A percentile compares a stretch with the other conserved stretches of the same genome.
phyloP scores from a whole-genome alignment of 64 coral and sea anemone genomes.

The Stichodactyla mertensii region DNA sequence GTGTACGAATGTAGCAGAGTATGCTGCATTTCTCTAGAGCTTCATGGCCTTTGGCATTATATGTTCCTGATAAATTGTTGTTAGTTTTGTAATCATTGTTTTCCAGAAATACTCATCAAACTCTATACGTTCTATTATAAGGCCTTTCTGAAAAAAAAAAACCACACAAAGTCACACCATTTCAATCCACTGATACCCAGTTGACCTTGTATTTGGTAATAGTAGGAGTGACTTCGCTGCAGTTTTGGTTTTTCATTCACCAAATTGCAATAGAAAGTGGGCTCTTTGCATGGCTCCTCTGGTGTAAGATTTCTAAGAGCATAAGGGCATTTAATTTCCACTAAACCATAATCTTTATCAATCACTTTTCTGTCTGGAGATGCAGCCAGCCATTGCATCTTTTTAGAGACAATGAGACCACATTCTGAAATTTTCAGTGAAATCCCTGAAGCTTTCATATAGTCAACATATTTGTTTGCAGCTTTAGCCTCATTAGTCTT shows the following conservation, averaged over 20 bases:
- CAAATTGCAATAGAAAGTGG: conserved; percentile 20
- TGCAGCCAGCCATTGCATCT: conserved; percentile 36
- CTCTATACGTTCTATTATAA: conserved; percentile 7
- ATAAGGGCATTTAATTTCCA: conserved; percentile 49
- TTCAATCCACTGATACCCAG: conserved; percentile 26
- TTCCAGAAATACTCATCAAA: conserved; percentile 54
- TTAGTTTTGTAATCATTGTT: conserved; percentile 31
- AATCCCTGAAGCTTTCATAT: conserved; percentile 39
- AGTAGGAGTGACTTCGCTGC: conserved; percentile 30
- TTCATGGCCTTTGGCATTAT: conserved; percentile 4
- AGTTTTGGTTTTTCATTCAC: conserved; percentile 30
- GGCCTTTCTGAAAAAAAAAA: conserved; percentile 2
- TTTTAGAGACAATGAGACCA: conserved; percentile 29
- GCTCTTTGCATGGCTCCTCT: conserved; percentile 32
- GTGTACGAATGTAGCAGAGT: no score
- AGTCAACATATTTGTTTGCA: conserved; percentile 33
- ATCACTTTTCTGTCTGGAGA: conserved; percentile 55
- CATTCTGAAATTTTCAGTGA: conserved; percentile 31
- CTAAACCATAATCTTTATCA: conserved; percentile 39
- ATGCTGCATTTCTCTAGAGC: not conserved
- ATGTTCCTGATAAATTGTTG: conserved; percentile 40
- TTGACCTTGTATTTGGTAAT: conserved; percentile 58
- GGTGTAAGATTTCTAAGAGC: conserved; percentile 35
- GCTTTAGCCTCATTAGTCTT: conserved; percentile 53
- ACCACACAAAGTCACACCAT: conserved; percentile 37